Evolutionary conservation across 1,140 invertebrate species (phyloP), one percentile per base, ranked within the genome.

Genomic region (Solenopsis fugax): DNA sequence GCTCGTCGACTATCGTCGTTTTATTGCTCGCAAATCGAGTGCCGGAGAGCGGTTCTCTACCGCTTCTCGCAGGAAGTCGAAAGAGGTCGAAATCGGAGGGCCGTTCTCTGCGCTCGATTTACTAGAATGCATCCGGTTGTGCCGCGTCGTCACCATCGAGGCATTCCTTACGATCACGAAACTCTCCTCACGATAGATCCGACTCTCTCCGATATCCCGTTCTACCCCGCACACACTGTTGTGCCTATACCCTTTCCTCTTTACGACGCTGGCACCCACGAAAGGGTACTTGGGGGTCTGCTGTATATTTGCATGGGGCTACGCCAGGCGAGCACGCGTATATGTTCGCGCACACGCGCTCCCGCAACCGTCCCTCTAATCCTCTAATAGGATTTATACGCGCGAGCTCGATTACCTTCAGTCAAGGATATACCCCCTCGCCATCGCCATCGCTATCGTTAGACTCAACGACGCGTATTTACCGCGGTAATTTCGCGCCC

Each of bases 331-430:
- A 80, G 64, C 48, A 48, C 56, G 54, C 21, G 58, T 45, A 78
- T 41, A 60, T 65, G 73, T 60, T 78, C 21, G 52, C 54, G 73
- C 65, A 85, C 69, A 54, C 71, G 85, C 82, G 84, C 82, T 75
- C 76, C 73, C 87, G 64, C 81, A 73, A 54, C 73, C 92, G 84
- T 91, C 93, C 93, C 93, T 92, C 92, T 94, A 95, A 95, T 95
- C 95, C 93, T 93, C 92, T 95, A 95, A 95, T 95, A 94, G 94
- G 94, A 95, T 95, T 95, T 95, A 95, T 95, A 92, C 93, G 93
- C 91, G 92, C 91, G 92, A 93, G 94, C 94, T 95, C 94, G 92
- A 95, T 95, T 95, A 95, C 94, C 93, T 93, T 92, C 92, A 92
- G 91, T 95, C 93, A 92, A 93, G 92, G 92, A 93, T 93, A 93